Evolutionary conservation across 37 sponge, comb jelly and placozoan genomes (phyloP).

Genomic region (Corticium candelabrum): DNA sequence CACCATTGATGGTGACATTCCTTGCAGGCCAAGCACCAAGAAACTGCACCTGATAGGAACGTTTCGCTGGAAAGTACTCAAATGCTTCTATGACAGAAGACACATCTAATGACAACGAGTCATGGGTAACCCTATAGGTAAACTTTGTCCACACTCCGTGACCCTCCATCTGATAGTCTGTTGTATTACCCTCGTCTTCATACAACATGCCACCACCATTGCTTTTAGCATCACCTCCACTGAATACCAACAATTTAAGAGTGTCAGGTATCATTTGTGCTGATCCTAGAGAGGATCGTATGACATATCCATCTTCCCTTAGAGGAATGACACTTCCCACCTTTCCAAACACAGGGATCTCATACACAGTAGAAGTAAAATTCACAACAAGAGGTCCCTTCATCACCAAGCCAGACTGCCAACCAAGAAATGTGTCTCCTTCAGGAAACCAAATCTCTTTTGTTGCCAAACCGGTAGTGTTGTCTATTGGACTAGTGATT

Average conservation of each 20-base stretch:
- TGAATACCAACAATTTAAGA: constrained; percentile 35
- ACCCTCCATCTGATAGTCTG: constrained; percentile 8
- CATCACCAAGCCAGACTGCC: constrained; percentile 32
- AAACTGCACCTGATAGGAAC: constrained; percentile 36
- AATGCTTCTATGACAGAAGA: background rate
- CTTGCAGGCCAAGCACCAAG: constrained; percentile 36
- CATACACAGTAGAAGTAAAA: constrained; percentile 27
- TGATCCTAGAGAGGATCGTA: constrained; percentile 34
- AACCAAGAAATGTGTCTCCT: constrained; percentile 35
- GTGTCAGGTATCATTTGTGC: constrained; percentile 34
- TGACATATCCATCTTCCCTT: constrained; percentile 34
- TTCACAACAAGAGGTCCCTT: constrained; percentile 9
- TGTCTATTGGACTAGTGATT: constrained; percentile 28
- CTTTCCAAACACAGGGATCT: constrained; percentile 48
- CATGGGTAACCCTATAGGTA: background rate
- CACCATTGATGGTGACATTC: constrained; percentile 16
- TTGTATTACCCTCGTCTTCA: constrained; percentile 53
- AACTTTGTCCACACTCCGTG: background rate
- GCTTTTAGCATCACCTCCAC: constrained; percentile 18
- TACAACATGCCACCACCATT: constrained; percentile 25
- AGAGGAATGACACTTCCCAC: constrained; percentile 46
- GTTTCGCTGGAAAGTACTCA: background rate
- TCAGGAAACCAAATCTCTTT: constrained; percentile 46
- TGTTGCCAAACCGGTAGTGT: constrained; percentile 2
- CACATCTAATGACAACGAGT: constrained; percentile 1